A percentile compares a stretch with the other conserved stretches of the same genome.
These are phyloP conservation scores for Wasmannia auropunctata DNA, from an alignment of 1,140 invertebrate genomes.

Conservation along the genomic window DNA sequence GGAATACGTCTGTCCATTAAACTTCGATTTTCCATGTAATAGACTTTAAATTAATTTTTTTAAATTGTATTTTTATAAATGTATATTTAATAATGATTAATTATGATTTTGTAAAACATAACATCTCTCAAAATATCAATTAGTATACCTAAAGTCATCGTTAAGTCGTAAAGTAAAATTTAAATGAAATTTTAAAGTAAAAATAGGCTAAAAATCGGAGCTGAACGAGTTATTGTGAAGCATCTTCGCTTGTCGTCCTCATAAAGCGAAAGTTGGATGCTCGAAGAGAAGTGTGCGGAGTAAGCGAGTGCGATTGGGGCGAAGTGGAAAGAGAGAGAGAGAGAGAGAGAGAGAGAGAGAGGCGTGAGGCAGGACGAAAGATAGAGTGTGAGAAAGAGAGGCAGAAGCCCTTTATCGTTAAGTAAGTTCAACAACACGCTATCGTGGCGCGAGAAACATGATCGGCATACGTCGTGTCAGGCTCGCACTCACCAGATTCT, in stretches of 20 bases:
- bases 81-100: background rate
- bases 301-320: slow-evolving; percentile 7
- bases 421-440: slow-evolving; percentile 69
- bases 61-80: background rate
- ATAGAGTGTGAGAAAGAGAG: slow-evolving; percentile 18
- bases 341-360: slow-evolving; percentile 4
- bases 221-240: background rate
- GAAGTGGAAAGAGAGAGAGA: background rate
- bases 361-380: background rate
- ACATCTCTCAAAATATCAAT: background rate
- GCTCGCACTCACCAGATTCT: background rate
- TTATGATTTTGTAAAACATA: background rate
- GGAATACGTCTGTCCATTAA: background rate
- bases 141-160: background rate
- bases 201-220: background rate
- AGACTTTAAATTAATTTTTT: background rate
- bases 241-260: background rate
- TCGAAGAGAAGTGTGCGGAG: background rate
- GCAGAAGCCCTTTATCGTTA: slow-evolving; percentile 58
- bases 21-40: background rate
- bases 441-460: slow-evolving; percentile 44
- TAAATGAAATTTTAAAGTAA: slow-evolving; percentile 5
- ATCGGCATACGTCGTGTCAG: slow-evolving; percentile 13
- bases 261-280: slow-evolving; percentile 23
- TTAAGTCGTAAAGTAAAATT: background rate